A percentile compares a stretch with the other conserved stretches of the same genome.
phyloP scores from a whole-genome alignment of 2,888 invertebrate genomes.

The Dolichomitus sp. region DNA sequence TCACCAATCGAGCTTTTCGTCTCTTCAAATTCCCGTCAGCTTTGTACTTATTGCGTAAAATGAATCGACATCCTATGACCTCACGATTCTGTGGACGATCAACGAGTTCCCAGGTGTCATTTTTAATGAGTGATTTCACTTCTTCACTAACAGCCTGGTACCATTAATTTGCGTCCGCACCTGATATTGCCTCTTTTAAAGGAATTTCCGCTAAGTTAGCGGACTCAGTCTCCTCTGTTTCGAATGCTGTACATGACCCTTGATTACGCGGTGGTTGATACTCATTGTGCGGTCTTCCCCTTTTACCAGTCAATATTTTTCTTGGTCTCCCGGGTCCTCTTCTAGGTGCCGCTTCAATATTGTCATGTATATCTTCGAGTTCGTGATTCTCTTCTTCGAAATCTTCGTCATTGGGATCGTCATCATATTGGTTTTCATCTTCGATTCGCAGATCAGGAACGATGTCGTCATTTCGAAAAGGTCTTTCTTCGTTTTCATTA shows the following conservation, averaged over 20 bases:
- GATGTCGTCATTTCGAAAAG: not conserved
- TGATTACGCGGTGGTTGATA: slow-evolving; percentile 29
- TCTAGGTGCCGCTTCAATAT: not conserved
- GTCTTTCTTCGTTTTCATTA: slow-evolving; percentile 5
- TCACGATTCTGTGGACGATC: slow-evolving; percentile 5
- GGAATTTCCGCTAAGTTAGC: slow-evolving; percentile 10
- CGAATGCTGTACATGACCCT: not conserved
- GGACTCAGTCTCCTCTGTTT: slow-evolving; percentile 39
- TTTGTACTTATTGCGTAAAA: slow-evolving; percentile 21
- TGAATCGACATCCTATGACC: slow-evolving; percentile 16
- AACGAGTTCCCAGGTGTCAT: slow-evolving; percentile 15
- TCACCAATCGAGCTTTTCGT: slow-evolving; percentile 30
- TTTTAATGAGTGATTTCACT: slow-evolving; percentile 25
- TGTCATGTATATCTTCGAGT: not conserved
- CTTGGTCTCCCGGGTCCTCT: slow-evolving; percentile 33
- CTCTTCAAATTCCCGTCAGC: slow-evolving; percentile 4
- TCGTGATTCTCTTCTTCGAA: slow-evolving; percentile 3
- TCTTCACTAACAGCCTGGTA: not conserved
- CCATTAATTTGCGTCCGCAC: slow-evolving; percentile 9
- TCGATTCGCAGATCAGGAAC: not conserved
- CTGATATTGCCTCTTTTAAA: not conserved
- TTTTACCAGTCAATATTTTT: slow-evolving; percentile 22
- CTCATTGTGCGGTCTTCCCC: slow-evolving; percentile 32
- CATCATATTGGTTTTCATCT: not conserved
- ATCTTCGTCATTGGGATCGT: not conserved